These are phyloP conservation scores for Volucella inanis DNA, from an alignment of 2,888 invertebrate species.

Conservation along the genomic window DNA sequence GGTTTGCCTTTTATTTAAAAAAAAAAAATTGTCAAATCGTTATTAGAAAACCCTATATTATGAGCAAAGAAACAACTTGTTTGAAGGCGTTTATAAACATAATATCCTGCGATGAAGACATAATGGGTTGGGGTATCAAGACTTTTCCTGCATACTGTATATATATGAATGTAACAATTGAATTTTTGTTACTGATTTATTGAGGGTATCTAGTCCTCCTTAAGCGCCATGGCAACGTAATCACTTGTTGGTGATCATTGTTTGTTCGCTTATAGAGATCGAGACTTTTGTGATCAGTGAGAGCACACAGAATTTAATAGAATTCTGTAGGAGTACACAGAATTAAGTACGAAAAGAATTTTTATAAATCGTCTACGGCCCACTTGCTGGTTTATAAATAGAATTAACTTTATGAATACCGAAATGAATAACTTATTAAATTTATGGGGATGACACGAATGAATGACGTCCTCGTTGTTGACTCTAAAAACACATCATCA, in stretches of 20 bases:
- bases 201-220: background rate
- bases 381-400: constrained; percentile 2
- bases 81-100: too few species aligned
- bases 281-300: constrained; percentile 11
- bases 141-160: constrained; percentile 14
- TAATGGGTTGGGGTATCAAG: too few species aligned
- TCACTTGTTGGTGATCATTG: background rate
- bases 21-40: too few species aligned
- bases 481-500: background rate
- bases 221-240: constrained; percentile 3
- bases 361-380: background rate
- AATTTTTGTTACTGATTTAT: too few species aligned
- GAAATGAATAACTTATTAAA: background rate
- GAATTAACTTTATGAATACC: background rate
- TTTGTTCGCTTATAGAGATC: background rate
- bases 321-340: too few species aligned
- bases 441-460: constrained; percentile 1
- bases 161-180: background rate
- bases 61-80: too few species aligned
- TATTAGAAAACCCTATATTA: too few species aligned
- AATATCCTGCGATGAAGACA: too few species aligned
- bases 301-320: background rate
- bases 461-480: constrained; percentile 13
- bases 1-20: too few species aligned
- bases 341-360: too few species aligned